These are phyloP conservation scores for Cacatua alba DNA, from an alignment of 2,113 vertebrate species.

Conservation along the genomic window DNA sequence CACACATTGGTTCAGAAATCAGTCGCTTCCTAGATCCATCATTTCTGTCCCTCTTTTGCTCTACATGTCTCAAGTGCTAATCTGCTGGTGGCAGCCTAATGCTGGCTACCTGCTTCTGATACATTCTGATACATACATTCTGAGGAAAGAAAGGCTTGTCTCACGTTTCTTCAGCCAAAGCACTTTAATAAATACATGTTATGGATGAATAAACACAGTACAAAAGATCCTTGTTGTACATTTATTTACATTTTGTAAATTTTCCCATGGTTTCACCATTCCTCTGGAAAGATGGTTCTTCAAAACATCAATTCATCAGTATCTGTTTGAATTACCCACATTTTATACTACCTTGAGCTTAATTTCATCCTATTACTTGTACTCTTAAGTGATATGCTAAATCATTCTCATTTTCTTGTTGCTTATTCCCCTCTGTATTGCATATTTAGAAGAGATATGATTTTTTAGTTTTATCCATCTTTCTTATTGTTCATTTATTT, in stretches of 20 bases:
- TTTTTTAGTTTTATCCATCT: neutral
- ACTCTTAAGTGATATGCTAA: neutral
- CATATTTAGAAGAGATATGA: neutral
- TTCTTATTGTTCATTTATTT: neutral
- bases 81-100: neutral
- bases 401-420: neutral
- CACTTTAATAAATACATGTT: neutral
- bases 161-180: neutral
- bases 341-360: constrained; percentile 9
- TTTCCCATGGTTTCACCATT: neutral
- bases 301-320: constrained; percentile 3
- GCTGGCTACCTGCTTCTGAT: neutral
- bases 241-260: constrained; percentile 1
- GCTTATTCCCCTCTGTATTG: neutral
- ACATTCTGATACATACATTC: too few relatives aligned
- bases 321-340: constrained; percentile 1
- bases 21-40: constrained; percentile 23
- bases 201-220: neutral
- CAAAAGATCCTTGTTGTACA: neutral
- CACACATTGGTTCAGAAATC: constrained; percentile 34
- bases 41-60: neutral
- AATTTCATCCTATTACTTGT: constrained; percentile 1
- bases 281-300: neutral
- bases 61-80: neutral
- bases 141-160: neutral